phyloP scores from a whole-genome alignment of 2,113 vertebrate species.

The Podarcis raffonei region DNA sequence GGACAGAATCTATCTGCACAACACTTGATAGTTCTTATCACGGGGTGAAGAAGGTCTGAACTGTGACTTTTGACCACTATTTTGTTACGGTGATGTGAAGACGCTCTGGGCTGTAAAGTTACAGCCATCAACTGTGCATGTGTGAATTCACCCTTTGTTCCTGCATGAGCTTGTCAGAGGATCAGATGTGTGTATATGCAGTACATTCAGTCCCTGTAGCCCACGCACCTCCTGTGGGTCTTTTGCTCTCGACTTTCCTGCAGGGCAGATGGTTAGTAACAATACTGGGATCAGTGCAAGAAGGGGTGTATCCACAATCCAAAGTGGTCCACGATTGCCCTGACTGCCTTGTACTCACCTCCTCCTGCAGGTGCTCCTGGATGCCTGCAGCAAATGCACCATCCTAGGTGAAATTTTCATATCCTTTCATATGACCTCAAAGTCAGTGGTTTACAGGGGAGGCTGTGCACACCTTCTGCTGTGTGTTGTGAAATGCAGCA shows the following conservation, averaged over 20 bases:
- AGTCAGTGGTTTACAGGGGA: background rate
- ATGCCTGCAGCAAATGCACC: background rate
- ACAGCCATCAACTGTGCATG: background rate
- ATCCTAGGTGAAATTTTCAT: background rate
- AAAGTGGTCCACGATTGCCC: background rate
- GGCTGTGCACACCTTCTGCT: background rate
- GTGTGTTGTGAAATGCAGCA: background rate
- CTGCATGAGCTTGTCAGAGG: background rate
- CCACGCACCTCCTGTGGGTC: background rate
- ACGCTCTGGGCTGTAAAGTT: too few relatives aligned
- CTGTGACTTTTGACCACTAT: too few relatives aligned
- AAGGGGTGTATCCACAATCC: background rate
- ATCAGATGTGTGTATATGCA: background rate
- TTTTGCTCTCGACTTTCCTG: background rate
- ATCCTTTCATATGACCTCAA: background rate
- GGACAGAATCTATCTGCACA: background rate
- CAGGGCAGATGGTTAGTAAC: background rate
- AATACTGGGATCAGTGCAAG: background rate
- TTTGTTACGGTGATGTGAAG: background rate
- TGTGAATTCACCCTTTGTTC: background rate
- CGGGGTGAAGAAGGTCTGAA: background rate
- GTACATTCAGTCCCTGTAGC: background rate
- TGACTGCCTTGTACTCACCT: background rate
- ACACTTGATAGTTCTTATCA: background rate
- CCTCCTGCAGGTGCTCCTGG: background rate